Evolutionary conservation across 2,888 invertebrate species (phyloP), one percentile per base, ranked within the genome.

Genomic region (Hypolimnas misippus): DNA sequence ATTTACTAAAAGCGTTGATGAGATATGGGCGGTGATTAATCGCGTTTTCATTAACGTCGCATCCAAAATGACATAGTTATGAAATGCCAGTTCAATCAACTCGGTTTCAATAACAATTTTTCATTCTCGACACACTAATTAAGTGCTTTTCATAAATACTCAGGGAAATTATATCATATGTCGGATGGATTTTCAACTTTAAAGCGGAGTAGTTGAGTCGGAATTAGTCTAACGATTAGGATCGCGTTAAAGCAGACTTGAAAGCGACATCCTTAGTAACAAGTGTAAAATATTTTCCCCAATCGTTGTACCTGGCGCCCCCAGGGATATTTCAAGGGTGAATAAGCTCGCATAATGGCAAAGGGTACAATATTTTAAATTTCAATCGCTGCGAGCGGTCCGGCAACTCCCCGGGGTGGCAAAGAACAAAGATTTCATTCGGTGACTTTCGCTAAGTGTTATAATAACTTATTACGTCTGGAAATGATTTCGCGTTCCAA

Each of bases 301-400:
- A 88, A 90, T 89, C 89, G 87, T 81, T 78, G 90, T 90, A 91
- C 91, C 92, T 91, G 91, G 84, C 84, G 81, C 91, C 90, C 92
- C 89, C 73, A 84, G 92, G 92, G 92, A 92, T 92, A 92, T 92
- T 92, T 92, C 92, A 92, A 90, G 92, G 92, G 92, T 92, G 92
- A 91, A 91, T 91, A 91, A 92, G 91, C 92, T 87, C 84, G 89
- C 86, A 92, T 92, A 92, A 92, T 92, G 88, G 92, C 89, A 91
- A 92, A 90, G 91, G 91, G 92, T 92, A 92, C 90, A 91, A 92
- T 92, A 92, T 92, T 92, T 92, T 91, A 92, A 92, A 92, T 92
- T 92, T 91, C 91, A 91, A 92, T 91, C 91, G 90, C 91, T 89
- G 90, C 87, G 82, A 91, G 92, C 92, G 91, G 92, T 91, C 92